These are phyloP conservation scores for Dolichoris vasculosae DNA, from an alignment of 1,140 invertebrate species.

Conservation along the genomic window DNA sequence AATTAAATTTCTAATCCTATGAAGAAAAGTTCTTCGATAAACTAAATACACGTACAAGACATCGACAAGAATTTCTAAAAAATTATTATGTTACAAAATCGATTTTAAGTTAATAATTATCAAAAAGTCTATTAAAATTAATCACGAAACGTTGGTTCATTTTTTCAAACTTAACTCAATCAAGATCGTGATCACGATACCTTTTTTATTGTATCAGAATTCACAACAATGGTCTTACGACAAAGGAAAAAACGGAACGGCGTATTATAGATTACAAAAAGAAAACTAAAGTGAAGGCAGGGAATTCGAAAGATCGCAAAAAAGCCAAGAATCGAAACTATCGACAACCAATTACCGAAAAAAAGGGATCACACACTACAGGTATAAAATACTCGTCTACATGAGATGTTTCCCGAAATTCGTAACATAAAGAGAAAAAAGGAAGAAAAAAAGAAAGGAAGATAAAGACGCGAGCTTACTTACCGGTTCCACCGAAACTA, in stretches of 20 bases:
- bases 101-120: too few species aligned
- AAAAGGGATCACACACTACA: too few species aligned
- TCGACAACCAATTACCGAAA: too few species aligned
- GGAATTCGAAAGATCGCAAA: neutral
- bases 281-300: too few species aligned
- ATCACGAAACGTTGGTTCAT: too few species aligned
- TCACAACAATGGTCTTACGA: neutral
- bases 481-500: constrained; percentile 73
- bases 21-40: too few species aligned
- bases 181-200: neutral
- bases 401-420: neutral
- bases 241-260: neutral
- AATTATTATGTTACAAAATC: neutral
- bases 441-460: neutral
- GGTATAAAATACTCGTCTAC: too few species aligned
- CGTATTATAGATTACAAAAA: too few species aligned
- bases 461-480: constrained; percentile 27
- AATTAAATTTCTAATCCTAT: too few species aligned
- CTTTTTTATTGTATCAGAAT: neutral
- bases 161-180: neutral
- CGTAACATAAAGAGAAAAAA: neutral
- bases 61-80: neutral
- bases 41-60: neutral
- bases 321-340: neutral
- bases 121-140: too few species aligned